These are phyloP conservation scores for Anticlea derivata DNA, from an alignment of 2,888 invertebrate genomes.

Conservation along the genomic window DNA sequence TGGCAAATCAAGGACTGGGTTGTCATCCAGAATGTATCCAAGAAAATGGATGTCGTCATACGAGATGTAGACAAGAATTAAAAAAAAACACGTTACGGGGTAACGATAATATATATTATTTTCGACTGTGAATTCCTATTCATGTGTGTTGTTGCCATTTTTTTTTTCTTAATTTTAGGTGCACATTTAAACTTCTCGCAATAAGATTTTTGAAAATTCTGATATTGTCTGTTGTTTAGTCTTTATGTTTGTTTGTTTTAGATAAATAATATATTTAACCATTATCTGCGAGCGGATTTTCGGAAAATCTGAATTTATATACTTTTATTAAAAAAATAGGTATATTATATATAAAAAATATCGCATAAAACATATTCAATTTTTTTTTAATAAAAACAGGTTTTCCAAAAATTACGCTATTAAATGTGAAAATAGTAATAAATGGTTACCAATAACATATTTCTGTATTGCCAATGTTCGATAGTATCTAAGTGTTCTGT, in stretches of 20 bases:
- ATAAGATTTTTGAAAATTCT: conserved; percentile 36
- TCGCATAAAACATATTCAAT: no score
- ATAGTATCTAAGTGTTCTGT: conserved; percentile 12
- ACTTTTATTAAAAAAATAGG: not conserved
- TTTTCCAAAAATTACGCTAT: conserved; percentile 17
- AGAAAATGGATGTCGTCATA: conserved; percentile 7
- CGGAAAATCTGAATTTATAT: conserved; percentile 13
- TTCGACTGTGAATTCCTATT: conserved; percentile 23
- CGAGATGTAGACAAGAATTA: conserved; percentile 4
- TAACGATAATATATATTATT: not conserved
- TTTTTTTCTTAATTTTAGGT: conserved; percentile 27
- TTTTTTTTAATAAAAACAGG: not conserved
- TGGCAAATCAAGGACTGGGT: no score
- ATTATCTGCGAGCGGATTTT: conserved; percentile 25
- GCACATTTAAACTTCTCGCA: conserved; percentile 29
- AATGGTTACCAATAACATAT: conserved; percentile 32
- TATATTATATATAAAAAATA: no score
- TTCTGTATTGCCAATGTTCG: conserved; percentile 36
- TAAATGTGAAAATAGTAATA: conserved; percentile 25
- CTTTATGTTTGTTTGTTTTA: conserved; percentile 37
- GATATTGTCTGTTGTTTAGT: conserved; percentile 44
- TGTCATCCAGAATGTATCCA: not conserved
- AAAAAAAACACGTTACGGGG: conserved; percentile 8
- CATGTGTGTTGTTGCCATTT: conserved; percentile 38
- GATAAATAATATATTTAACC: conserved; percentile 30